Evolutionary conservation across 1,140 invertebrate species (phyloP).

Genomic region (Rhagoletis pomonella): DNA sequence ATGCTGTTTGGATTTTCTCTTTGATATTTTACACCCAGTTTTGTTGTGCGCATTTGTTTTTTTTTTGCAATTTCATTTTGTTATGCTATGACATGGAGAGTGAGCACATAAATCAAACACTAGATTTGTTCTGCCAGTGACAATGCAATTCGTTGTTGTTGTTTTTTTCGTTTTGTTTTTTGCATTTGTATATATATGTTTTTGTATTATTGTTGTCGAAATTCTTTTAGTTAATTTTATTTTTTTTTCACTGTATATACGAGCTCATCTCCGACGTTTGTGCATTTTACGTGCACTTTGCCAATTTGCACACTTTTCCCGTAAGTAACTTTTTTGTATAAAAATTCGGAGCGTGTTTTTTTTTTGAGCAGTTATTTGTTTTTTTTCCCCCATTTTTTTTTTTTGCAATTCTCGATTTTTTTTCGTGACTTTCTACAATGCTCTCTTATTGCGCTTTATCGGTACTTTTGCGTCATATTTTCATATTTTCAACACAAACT

Average conservation of each 20-base stretch:
- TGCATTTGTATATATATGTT: neutral
- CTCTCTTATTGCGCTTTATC: neutral
- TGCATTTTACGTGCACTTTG: slow-evolving; percentile 22
- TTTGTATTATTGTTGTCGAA: neutral
- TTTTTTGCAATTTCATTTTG: slow-evolving; percentile 19
- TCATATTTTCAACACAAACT: slow-evolving; percentile 47
- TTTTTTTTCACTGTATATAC: neutral
- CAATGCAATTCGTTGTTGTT: slow-evolving; percentile 30
- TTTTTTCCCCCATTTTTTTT: neutral
- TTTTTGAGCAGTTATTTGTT: neutral
- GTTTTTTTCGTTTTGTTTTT: neutral
- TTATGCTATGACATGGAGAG: slow-evolving; percentile 41
- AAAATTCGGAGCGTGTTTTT: neutral
- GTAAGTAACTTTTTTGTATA: neutral
- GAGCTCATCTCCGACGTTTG: neutral
- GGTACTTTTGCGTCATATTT: slow-evolving; percentile 1
- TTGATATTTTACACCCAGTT: neutral
- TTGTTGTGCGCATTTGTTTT: neutral
- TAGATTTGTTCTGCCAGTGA: slow-evolving; percentile 40
- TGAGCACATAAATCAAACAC: slow-evolving; percentile 47
- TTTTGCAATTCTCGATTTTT: no score
- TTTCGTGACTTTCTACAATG: no score
- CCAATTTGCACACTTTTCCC: slow-evolving; percentile 31
- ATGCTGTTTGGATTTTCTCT: neutral
- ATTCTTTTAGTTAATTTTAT: neutral